Conservation (phyloP, 2,888 invertebrate species). For the Congeria kusceri region DNA sequence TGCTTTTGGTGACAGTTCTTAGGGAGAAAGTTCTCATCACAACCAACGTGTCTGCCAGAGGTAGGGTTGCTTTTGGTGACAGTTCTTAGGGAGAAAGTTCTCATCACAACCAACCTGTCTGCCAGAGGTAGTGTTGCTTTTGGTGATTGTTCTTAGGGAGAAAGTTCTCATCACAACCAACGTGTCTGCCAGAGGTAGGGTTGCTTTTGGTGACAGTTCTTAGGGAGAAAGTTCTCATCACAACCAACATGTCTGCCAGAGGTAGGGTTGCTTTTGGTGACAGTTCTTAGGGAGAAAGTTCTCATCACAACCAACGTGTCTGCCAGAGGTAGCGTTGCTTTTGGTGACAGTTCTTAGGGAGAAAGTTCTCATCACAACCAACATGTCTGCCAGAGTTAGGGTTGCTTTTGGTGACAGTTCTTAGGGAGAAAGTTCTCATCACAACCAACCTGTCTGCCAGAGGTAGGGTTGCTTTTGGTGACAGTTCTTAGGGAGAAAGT, state of each 20-base stretch:
- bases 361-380: background rate
- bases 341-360: background rate
- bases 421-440: conserved; percentile 97
- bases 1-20: background rate
- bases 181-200: too few species aligned
- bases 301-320: conserved; percentile 92
- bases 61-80: too few species aligned
- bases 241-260: too few species aligned
- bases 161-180: background rate
- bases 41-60: too few species aligned
- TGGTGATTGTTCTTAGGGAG: background rate
- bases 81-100: conserved; percentile 96
- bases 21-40: background rate
- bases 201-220: too few species aligned
- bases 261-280: too few species aligned
- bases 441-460: conserved; percentile 89
- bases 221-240: too few species aligned
- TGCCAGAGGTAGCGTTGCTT: conserved; percentile 85
- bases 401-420: too few species aligned
- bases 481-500: conserved; percentile 86
- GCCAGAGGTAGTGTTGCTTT: conserved; percentile 86
- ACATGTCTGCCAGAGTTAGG: background rate
- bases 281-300: conserved; percentile 93
- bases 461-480: conserved; percentile 80
- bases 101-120: conserved; percentile 92